Base-by-base conservation (phyloP, 2,888 invertebrate species). In the Steinernema scapterisci region DNA sequence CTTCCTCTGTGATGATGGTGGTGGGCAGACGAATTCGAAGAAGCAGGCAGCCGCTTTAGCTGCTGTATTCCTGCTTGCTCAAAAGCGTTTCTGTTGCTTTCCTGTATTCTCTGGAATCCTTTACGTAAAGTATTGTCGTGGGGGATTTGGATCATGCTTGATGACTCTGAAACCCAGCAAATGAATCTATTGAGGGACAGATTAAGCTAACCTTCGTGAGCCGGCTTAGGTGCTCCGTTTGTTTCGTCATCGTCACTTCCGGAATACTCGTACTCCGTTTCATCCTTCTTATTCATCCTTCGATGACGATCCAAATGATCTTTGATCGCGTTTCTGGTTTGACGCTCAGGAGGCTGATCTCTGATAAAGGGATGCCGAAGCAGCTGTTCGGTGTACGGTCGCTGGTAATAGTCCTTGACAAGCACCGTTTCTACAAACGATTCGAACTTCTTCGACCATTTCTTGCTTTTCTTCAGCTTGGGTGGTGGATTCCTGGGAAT, bases 401-500 rank as follows among this genome's bases (percentile, higher is more conserved):
- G 91, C 90, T 95, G 95, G 89, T 96, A 96, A 90, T 99, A 99
- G 90, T 99, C 97, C 91, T 99, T 97, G 77, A 97, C 95, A 87
- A 97, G 91, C 87, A 97, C 75, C 1, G 80, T 81, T 72, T 81
- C 97, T 89, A 99, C 96, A 89, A 99, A 99, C 88, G 94, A 90
- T 79, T 88, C 97, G 95, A 90, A 97, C 90, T 95, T 95, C 89
- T 96, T 95, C 77, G 94, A 93, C 84, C 88, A 88, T 77, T 88
- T 89, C 76, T 88, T 87, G 63, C 79, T 82, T 71, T 87, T 81
- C 90, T 95, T 97, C 86, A 99, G 92, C 86, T 97, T 92, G 70
- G 99, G 99, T 73, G 99, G 96, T 83, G 95, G 94, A 90, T 99
- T 97, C 88, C 97, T 92, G 83, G 97, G 97, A 89, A 97, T 97